phyloP scores from a whole-genome alignment of 2,888 invertebrate species.

The Tiliacea aurago region DNA sequence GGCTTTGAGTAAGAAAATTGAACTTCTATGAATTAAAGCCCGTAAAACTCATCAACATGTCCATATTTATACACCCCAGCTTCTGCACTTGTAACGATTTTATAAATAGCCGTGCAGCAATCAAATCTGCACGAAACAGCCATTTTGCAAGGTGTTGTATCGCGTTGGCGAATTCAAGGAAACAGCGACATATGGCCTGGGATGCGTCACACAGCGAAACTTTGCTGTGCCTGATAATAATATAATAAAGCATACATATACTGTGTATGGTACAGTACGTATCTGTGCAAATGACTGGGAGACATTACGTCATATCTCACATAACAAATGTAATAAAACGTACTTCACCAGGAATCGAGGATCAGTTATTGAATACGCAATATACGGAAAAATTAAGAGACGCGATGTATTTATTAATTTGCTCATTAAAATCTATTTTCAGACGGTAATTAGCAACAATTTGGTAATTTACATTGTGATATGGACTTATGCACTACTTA shows the following conservation, averaged over 20 bases:
- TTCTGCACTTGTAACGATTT: conserved; percentile 35
- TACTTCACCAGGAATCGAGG: conserved; percentile 24
- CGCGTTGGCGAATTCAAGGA: conserved; percentile 86
- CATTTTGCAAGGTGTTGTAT: conserved; percentile 65
- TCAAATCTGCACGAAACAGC: conserved; percentile 59
- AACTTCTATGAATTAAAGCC: background rate
- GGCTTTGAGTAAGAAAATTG: background rate
- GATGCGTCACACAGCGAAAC: conserved; percentile 80
- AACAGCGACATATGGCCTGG: conserved; percentile 85
- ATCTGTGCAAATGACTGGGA: conserved; percentile 48
- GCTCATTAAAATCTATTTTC: conserved; percentile 15
- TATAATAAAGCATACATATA: conserved; percentile 40
- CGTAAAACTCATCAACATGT: background rate
- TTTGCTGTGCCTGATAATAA: conserved; percentile 51
- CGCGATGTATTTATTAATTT: conserved; percentile 5
- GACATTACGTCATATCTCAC: conserved; percentile 36
- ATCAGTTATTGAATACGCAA: conserved; percentile 32
- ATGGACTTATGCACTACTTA: background rate
- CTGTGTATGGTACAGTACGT: conserved; percentile 7
- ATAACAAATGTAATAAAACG: conserved; percentile 20
- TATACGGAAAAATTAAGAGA: conserved; percentile 10
- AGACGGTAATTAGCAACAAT: conserved; percentile 8
- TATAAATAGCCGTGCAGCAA: conserved; percentile 50
- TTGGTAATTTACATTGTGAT: background rate
- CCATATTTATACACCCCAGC: conserved; percentile 6